Percentiles rank a stretch among this genome's conserved stretches.
These are phyloP conservation scores for Clavelina lepadiformis DNA, from an alignment of 23 tunicate genomes.

Conservation along the genomic window DNA sequence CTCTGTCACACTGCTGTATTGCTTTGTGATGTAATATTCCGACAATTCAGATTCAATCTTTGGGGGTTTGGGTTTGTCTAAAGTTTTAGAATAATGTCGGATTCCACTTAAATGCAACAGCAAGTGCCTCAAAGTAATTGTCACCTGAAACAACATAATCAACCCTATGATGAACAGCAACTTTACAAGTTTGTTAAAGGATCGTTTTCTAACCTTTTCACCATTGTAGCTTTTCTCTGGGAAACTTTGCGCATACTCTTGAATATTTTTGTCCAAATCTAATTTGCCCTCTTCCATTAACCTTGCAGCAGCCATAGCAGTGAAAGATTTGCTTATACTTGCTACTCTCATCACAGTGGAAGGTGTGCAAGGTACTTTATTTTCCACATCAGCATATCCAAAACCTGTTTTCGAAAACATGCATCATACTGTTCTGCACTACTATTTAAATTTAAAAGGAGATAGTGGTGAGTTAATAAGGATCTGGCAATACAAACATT, in stretches of 20 bases:
- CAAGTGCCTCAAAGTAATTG: slow-evolving; percentile 25
- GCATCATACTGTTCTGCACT: background rate
- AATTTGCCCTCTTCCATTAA: slow-evolving; percentile 49
- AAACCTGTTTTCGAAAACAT: slow-evolving; percentile 17
- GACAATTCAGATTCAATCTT: slow-evolving; percentile 7
- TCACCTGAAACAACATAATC: slow-evolving; percentile 9
- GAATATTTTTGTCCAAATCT: slow-evolving; percentile 47
- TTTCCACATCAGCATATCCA: slow-evolving; percentile 76
- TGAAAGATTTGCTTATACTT: slow-evolving; percentile 78
- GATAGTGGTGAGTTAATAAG: too few species aligned
- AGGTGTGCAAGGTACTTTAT: slow-evolving; percentile 43
- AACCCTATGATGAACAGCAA: background rate
- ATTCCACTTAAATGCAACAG: slow-evolving; percentile 56
- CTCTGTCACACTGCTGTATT: slow-evolving; percentile 43
- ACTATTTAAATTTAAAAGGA: too few species aligned
- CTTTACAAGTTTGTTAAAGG: background rate
- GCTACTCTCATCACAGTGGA: slow-evolving; percentile 71
- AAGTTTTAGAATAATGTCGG: slow-evolving; percentile 44
- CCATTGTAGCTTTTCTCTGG: slow-evolving; percentile 42
- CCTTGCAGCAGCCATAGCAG: slow-evolving; percentile 42
- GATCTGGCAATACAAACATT: background rate
- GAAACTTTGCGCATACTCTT: slow-evolving; percentile 59
- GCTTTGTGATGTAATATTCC: slow-evolving; percentile 37
- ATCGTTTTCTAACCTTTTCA: slow-evolving; percentile 15
- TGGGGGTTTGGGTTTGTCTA: background rate